These are phyloP conservation scores for Thymallus thymallus DNA, from an alignment of 2,113 vertebrate genomes.

Conservation along the genomic window DNA sequence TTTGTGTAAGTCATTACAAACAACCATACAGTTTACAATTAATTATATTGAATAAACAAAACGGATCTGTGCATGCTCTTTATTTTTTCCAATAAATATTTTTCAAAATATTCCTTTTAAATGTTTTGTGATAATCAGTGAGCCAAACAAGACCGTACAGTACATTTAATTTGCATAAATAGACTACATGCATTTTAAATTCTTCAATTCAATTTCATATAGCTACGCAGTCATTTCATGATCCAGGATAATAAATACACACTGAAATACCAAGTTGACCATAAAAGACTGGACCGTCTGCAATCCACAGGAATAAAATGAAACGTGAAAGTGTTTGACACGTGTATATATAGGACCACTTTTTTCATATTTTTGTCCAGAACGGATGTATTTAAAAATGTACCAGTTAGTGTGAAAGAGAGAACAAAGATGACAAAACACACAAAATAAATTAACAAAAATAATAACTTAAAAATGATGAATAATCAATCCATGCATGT, in stretches of 20 bases:
- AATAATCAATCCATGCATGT: conserved; percentile 30
- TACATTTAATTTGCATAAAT: conserved; percentile 42
- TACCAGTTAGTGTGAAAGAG: conserved; percentile 55
- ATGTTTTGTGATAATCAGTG: conserved; percentile 48
- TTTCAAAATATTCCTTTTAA: conserved; percentile 32
- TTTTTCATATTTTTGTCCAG: conserved; percentile 53
- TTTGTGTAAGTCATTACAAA: neutral
- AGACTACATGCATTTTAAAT: conserved; percentile 22
- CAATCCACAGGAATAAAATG: conserved; percentile 70
- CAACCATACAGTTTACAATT: neutral
- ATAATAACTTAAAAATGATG: conserved; percentile 59
- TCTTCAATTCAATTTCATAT: conserved; percentile 65
- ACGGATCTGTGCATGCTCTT: conserved; percentile 26
- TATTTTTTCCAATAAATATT: conserved; percentile 35
- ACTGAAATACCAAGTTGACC: conserved; percentile 56
- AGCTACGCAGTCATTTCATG: conserved; percentile 58
- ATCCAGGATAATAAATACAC: conserved; percentile 64
- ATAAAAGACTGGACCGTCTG: conserved; percentile 59
- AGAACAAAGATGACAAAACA: conserved; percentile 55
- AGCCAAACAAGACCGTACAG: conserved; percentile 56
- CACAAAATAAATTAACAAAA: conserved; percentile 69
- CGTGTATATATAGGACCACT: conserved; percentile 57
- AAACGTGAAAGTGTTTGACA: conserved; percentile 59
- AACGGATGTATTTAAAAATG: conserved; percentile 67
- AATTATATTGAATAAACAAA: conserved; percentile 1